Evolutionary conservation across 2,888 invertebrate genomes (phyloP).

Genomic region (Acronicta alni): DNA sequence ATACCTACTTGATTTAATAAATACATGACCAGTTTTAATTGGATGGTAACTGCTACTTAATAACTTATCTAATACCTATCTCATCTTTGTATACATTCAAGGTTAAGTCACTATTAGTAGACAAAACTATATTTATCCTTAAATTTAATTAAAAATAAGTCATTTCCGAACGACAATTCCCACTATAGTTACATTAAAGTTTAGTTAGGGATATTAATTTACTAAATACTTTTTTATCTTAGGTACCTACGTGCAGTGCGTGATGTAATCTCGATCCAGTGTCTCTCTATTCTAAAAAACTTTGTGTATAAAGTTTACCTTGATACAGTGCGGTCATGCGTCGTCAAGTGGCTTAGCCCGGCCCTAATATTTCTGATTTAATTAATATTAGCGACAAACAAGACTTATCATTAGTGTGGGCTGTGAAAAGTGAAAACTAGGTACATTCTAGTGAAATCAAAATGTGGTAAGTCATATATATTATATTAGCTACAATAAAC

Average conservation of each 20-base stretch:
- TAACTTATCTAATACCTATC: no score
- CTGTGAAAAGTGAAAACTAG: constrained; percentile 26
- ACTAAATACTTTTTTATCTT: background rate
- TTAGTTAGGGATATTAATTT: background rate
- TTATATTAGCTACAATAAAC: no score
- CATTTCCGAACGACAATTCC: no score
- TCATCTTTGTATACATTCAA: constrained; percentile 28
- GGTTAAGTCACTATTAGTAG: constrained; percentile 17
- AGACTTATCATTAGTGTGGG: constrained; percentile 33
- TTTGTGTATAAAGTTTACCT: constrained; percentile 60
- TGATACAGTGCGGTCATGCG: constrained; percentile 62
- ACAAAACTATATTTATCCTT: background rate
- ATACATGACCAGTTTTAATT: constrained; percentile 35
- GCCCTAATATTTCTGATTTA: constrained; percentile 43
- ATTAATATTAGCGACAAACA: constrained; percentile 27
- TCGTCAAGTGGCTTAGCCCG: constrained; percentile 38
- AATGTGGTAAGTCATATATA: constrained; percentile 61
- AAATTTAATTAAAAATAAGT: background rate
- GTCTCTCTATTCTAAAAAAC: constrained; percentile 42
- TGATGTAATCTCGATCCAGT: constrained; percentile 49
- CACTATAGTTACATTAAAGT: no score
- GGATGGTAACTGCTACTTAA: constrained; percentile 3
- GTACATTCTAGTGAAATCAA: constrained; percentile 36
- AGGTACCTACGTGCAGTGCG: constrained; percentile 14
- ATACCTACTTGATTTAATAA: constrained; percentile 16